Base-by-base conservation (phyloP, 2,797 vertebrate genomes). In the Sphaeramia orbicularis region DNA sequence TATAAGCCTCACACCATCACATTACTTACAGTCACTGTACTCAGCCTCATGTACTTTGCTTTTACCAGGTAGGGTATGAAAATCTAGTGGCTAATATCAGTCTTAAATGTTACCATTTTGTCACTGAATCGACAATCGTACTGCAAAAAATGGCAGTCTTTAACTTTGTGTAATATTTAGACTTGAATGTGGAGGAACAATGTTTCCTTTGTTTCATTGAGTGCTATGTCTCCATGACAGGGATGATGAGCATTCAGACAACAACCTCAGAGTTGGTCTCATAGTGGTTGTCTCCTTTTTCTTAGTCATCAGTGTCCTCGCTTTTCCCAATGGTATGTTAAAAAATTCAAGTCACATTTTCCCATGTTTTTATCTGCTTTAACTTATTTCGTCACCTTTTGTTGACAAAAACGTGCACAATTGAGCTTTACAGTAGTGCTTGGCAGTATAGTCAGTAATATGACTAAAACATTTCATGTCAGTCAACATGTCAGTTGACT, bases 1-100 rank as follows among this genome's bases (percentile, higher is more conserved):
- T 99, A 99, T 87, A 96, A 95, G 51, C 95, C 97, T 0, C 97
- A 98, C 92, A 99, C 97, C 51, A 97, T 98, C 89, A 96, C 95
- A 2, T 91, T 98, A 11, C 94, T 98, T 74, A 95, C 95, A 64
- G 91, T 91, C 41, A 96, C 96, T 44, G 94, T 95, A 68, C 90
- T 97, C 86, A 96, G 96, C 67, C 92, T 98, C 36, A 98, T 98
- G 97, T 96, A 97, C 90, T 98, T 98, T 80, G 96, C 93, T 12
- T 97, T 98, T 69, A 95, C 95, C 78, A 96, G 97, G 97, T 97
- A 89, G 69, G 24, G 2, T 16, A 18, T 52, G 4, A 7, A 27
- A 38, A n/a, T 10, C 1, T 16, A 11, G 5, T 42, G 24, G 43
- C 38, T 30, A 1, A 35, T 45, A 24, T 35, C 27, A 2, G 2